Base-by-base conservation (phyloP, 2,113 vertebrate species). In the Gila orcuttii region DNA sequence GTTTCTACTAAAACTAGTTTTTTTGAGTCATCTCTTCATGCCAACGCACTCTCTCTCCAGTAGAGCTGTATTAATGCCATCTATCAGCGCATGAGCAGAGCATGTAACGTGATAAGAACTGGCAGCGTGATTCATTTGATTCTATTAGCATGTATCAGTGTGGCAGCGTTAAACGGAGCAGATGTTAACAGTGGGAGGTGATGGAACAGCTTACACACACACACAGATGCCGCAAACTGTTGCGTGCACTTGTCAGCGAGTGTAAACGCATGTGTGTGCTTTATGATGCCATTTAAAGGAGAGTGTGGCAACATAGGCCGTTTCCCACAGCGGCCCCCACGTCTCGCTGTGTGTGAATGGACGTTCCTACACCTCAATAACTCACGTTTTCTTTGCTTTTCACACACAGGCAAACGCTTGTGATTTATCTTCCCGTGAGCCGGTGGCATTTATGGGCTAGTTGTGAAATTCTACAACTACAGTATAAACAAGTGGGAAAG, bases 151-250 rank as follows among this genome's bases (percentile, higher is more conserved):
- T 36, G 85, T 85, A 82, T 85, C 85, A 84, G 89, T 88, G 90
- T 87, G 82, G 78, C 86, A 86, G 79, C 50, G 42, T 90, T 93
- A 92, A 92, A 89, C 84, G 82, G 79, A 91, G 96, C 97, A 97
- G 97, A 97, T 98, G 97, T 97, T 96, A 95, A 95, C 94, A 95
- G 93, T 95, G 90, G 95, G 95, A 96, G 95, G 93, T 94, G 94
- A 95, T 95, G 94, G 93, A 96, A 95, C 94, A 94, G 96, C 79
- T 68, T 55, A 47, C 77, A 52, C 89, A 76, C 85, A 85, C 86
- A 74, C 79, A 85, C 87, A 97, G 95, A 97, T 97, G 96, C 95
- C 95, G 93, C 94, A 95, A 96, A 96, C 96, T 95, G 95, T 96
- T 91, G 89, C 90, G 74, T 85, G 86, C 95, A 95, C 93, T 96